Evolutionary conservation across 2,888 invertebrate species (phyloP), one percentile per base, ranked within the genome.

Genomic region (Tromatobia lineatoria): DNA sequence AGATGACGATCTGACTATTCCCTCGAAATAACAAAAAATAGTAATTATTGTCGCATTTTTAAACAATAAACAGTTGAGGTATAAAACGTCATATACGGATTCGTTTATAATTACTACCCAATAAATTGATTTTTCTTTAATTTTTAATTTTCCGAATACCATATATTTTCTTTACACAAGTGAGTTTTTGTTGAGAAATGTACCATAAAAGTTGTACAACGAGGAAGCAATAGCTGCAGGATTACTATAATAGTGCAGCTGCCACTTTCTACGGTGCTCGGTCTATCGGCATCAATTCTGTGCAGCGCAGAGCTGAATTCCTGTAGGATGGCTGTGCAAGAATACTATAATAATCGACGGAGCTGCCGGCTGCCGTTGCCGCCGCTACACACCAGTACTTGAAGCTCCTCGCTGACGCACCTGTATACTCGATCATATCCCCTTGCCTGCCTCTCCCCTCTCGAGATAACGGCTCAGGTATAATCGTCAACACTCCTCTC

Each of bases 381-480:
- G 11, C 34, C 13, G 42, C 10, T n/a, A 42, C 25, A 42, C 54
- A 77, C 57, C 50, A 67, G 70, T 18, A 73, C 73, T 66, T 64
- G 15, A 54, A 52, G 59, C 67, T 73, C 66, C 66, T 71, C 73
- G 54, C 64, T 66, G 80, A 80, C 66, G 71, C 81, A 80, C 75
- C 75, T 75, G 74, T 61, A 71, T 71, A 71, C 75, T 75, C 64
- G 29, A 66, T 66, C 47, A 66, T 50, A 25, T 45, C 52, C 23
- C 23, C 47, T 61, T 59, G 59, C 20, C 54, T 18, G 20, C 20
- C 54, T 67, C 59, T 13, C 29, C 64, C 42, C 54, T 52, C 64
- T 76, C 50, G 54, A 80, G 80, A 83, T 83, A 83, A 83, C 83
- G 50, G 66, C 75, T 20, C 66, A 29, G 79, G 75, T 71, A 69